phyloP scores from a whole-genome alignment of 2,797 vertebrate species.

The Hippocampus kuda region DNA sequence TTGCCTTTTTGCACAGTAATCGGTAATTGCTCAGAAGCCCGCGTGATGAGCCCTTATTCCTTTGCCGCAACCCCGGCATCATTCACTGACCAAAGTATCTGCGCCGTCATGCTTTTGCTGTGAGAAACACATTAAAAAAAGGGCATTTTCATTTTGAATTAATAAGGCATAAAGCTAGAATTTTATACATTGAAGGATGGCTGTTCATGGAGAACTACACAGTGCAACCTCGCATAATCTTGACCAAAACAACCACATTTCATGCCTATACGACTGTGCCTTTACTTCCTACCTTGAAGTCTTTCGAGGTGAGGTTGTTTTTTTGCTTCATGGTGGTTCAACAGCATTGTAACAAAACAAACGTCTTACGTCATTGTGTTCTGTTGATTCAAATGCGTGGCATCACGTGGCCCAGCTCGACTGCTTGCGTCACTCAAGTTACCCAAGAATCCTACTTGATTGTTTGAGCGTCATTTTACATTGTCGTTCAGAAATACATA shows the following conservation, averaged over 20 bases:
- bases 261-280: no score
- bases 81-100: neutral
- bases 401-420: neutral
- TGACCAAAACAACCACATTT: neutral
- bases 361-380: neutral
- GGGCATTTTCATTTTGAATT: no score
- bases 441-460: neutral
- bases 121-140: neutral
- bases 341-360: neutral
- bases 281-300: no score
- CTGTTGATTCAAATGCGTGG: neutral
- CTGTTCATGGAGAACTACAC: no score
- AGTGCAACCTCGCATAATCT: neutral
- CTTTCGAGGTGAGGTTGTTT: no score
- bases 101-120: slow-evolving; percentile 25
- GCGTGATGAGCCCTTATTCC: slow-evolving; percentile 10
- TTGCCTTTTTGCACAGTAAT: slow-evolving; percentile 28
- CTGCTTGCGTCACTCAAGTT: neutral
- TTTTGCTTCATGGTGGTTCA: no score
- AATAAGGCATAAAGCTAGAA: no score
- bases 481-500: neutral
- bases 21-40: slow-evolving; percentile 31
- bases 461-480: neutral
- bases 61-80: slow-evolving; percentile 23
- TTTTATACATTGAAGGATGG: no score